Evolutionary conservation across 2,797 vertebrate species (phyloP), one percentile per base, ranked within the genome.

Genomic region (Podarcis siculus): DNA sequence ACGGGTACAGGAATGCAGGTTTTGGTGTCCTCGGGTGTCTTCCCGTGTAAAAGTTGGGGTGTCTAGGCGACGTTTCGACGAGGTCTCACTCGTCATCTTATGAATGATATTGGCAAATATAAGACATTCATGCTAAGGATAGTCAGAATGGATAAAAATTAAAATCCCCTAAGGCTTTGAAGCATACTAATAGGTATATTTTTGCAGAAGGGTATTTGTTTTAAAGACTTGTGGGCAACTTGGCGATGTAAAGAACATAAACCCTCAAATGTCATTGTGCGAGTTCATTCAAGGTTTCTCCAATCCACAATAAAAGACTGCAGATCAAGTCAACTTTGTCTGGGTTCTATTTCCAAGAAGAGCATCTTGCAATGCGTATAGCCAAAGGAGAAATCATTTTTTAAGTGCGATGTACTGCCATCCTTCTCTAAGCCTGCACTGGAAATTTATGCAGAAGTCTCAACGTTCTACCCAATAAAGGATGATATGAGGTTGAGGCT

Each of bases 101-200:
- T 37, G 37, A 37, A 37, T 37, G 37, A 79, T 8, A 86, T 45
- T 0, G 45, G 30, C 21, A 9, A 67, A 30, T 2, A 69, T 77
- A 78, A 37, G 49, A 39, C 45, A 35, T 8, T 35, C 30, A 13
- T 42, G 19, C 25, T 64, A 75, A 87, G 35, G 7, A 64, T 21
- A 75, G 19, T 87, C 78, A 81, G 69, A 39, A 3, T 37, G 39
- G 86, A 88, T 86, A 25, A 93, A 94, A 90, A 86, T 86, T 7
- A 7, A 92, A 90, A 88, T 79, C 2, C 1, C 39, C 83, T 37
- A 75, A 92, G 25, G 61, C 90, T 88, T 0, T 0, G 7, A 75
- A 90, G 79, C 13, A 88, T 92, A 84, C 84, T 93, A 90, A 90
- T 87, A 84, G 0, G 5, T 88, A 8, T 84, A 19, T 89, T 90